phyloP scores from a whole-genome alignment of 2,797 vertebrate genomes.

The Squalus acanthias region DNA sequence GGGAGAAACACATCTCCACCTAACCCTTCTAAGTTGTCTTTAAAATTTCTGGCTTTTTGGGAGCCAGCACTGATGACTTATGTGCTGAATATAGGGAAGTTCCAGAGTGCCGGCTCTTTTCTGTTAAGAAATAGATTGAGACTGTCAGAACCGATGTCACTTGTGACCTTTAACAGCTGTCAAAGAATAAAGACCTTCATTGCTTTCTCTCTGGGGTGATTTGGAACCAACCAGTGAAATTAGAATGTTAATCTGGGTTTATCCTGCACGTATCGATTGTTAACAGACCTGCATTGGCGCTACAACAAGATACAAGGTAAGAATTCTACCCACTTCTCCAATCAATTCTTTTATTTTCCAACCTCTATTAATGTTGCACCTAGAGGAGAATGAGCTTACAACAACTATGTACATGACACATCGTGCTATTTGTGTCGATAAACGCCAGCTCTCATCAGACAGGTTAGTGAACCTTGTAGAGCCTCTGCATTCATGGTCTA shows the following conservation, averaged over 20 bases:
- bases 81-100: neutral
- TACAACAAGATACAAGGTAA: conserved; percentile 2
- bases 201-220: conserved; percentile 16
- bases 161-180: conserved; percentile 22
- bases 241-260: conserved; percentile 2
- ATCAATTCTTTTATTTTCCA: conserved; percentile 27
- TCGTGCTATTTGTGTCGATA: conserved; percentile 31
- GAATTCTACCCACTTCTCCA: conserved; percentile 14
- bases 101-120: neutral
- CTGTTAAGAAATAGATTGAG: neutral
- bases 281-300: neutral
- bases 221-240: conserved; percentile 28
- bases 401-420: conserved; percentile 24
- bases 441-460: conserved; percentile 25
- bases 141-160: neutral
- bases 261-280: neutral
- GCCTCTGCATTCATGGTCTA: neutral
- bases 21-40: neutral
- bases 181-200: neutral
- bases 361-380: neutral
- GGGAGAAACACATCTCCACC: neutral
- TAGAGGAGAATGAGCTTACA: conserved; percentile 20
- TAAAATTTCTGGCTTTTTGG: neutral
- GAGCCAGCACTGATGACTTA: neutral
- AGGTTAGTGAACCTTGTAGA: conserved; percentile 22